Conservation (phyloP, 2,888 invertebrate species). For the Volucella inanis region DNA sequence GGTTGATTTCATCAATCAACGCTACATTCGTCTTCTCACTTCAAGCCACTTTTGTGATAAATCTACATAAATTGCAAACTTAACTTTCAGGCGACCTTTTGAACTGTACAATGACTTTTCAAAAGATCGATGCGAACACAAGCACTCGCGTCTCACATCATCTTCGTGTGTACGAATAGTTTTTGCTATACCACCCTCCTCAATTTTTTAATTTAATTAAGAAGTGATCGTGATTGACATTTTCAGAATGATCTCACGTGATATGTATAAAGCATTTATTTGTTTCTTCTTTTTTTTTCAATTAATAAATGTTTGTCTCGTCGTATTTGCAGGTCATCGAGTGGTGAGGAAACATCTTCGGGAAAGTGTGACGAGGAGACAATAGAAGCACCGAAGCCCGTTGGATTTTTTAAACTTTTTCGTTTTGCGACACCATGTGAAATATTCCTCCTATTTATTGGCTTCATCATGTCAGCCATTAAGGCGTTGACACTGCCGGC, state of each 20-base stretch:
- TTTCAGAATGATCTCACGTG: constrained; percentile 1
- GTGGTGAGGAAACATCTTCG: constrained; percentile 61
- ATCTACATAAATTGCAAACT: constrained; percentile 56
- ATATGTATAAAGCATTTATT: constrained; percentile 2
- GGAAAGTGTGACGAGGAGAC: constrained; percentile 63
- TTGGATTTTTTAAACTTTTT: constrained; percentile 79
- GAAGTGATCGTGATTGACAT: constrained; percentile 38
- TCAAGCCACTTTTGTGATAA: constrained; percentile 1
- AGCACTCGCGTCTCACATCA: constrained; percentile 15
- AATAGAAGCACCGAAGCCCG: constrained; percentile 75
- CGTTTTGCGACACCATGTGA: constrained; percentile 87
- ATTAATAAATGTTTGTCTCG: constrained; percentile 10
- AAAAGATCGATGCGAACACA: constrained; percentile 38
- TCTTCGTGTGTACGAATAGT: background rate
- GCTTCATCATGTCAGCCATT: constrained; percentile 85
- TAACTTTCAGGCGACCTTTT: constrained; percentile 56
- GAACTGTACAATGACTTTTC: constrained; percentile 53
- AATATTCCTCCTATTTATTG: constrained; percentile 84
- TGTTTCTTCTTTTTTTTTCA: constrained; percentile 35
- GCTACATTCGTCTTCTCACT: constrained; percentile 1
- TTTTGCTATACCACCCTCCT: background rate
- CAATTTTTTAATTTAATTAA: constrained; percentile 24
- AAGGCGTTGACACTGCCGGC: constrained; percentile 87
- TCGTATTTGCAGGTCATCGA: constrained; percentile 57
- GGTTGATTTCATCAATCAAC: constrained; percentile 21